These are phyloP conservation scores for Tenthredo distinguenda DNA, from an alignment of 2,888 invertebrate species.

Conservation along the genomic window DNA sequence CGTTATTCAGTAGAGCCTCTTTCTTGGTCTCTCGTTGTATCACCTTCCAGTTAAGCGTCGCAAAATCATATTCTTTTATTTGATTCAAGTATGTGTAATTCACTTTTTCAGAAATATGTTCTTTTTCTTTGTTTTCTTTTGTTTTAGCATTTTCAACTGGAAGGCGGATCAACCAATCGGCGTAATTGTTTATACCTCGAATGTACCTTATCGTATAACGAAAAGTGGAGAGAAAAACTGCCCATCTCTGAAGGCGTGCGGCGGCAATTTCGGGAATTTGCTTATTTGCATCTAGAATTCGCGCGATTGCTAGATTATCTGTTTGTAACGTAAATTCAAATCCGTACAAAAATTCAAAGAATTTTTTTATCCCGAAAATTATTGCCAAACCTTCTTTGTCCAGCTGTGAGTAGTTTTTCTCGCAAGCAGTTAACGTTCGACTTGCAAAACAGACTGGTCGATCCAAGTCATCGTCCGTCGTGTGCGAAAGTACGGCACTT, in stretches of 20 bases:
- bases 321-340: slow-evolving; percentile 65
- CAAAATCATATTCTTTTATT: slow-evolving; percentile 51
- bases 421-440: slow-evolving; percentile 40
- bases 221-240: not conserved
- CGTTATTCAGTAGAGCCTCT: slow-evolving; percentile 34
- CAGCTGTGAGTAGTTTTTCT: slow-evolving; percentile 54
- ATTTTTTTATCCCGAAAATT: slow-evolving; percentile 55
- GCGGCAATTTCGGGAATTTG: not conserved
- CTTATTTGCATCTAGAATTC: slow-evolving; percentile 60
- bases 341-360: slow-evolving; percentile 56
- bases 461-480: slow-evolving; percentile 54
- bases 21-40: slow-evolving; percentile 26
- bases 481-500: not conserved
- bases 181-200: slow-evolving; percentile 43
- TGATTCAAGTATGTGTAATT: slow-evolving; percentile 14
- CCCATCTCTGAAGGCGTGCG: slow-evolving; percentile 2
- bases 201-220: not conserved
- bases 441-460: slow-evolving; percentile 52
- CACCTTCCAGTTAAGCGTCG: slow-evolving; percentile 48
- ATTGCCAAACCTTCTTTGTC: slow-evolving; percentile 57
- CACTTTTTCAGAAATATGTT: not conserved
- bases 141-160: not conserved
- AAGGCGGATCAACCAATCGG: slow-evolving; percentile 51
- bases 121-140: no score
- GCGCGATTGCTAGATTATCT: slow-evolving; percentile 70